Percentiles rank a stretch among this genome's conserved stretches.
Conservation (phyloP, 2,888 invertebrate genomes). For the Morpho achilles region DNA sequence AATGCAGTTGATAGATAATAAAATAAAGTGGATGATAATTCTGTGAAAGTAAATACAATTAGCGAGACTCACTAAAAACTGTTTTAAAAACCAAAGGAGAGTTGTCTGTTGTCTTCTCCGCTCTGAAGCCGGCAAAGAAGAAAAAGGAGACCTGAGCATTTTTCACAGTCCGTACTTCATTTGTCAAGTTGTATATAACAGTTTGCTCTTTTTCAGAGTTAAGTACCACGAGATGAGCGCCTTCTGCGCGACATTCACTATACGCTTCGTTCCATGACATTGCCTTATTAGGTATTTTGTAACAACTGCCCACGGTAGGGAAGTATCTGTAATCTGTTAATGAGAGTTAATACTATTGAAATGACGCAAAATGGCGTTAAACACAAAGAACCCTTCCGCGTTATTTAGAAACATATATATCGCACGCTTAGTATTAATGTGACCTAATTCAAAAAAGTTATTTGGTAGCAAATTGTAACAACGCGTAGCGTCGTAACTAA, state of each 20-base stretch:
- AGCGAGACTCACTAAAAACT: constrained; percentile 50
- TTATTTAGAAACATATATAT: too few relatives aligned
- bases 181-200: constrained; percentile 38
- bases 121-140: constrained; percentile 51
- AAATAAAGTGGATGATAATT: too few relatives aligned
- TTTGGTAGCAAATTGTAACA: too few relatives aligned
- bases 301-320: constrained; percentile 48
- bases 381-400: too few relatives aligned
- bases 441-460: too few relatives aligned
- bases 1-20: too few relatives aligned
- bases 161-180: constrained; percentile 9
- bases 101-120: constrained; percentile 34
- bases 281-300: constrained; percentile 40
- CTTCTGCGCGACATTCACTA: constrained; percentile 46
- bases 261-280: constrained; percentile 56
- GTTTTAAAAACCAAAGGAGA: constrained; percentile 46
- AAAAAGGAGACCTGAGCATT: constrained; percentile 36
- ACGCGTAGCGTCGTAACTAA: too few relatives aligned
- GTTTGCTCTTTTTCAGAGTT: constrained; percentile 48
- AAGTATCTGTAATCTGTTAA: constrained; percentile 44
- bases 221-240: constrained; percentile 49
- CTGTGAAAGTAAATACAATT: too few relatives aligned
- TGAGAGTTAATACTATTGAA: background rate
- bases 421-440: too few relatives aligned
- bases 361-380: too few relatives aligned